Conservation (phyloP, 2,888 invertebrate species). For the Harpalus rufipes region DNA sequence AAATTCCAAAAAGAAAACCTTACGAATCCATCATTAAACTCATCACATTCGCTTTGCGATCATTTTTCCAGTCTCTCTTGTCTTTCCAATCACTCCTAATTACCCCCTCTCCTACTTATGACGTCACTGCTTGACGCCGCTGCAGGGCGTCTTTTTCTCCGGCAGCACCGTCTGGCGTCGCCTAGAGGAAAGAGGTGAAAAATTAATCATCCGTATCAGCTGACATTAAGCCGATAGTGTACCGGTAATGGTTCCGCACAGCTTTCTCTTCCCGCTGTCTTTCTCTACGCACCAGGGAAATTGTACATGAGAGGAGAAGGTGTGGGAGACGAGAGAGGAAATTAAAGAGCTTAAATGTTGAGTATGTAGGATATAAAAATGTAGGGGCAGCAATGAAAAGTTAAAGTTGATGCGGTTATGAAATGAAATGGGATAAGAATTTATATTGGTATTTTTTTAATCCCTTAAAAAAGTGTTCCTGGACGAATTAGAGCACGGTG, state of each 20-base stretch:
- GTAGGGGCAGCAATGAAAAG: too few species aligned
- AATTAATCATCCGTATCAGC: conserved; percentile 61
- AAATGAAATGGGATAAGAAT: too few species aligned
- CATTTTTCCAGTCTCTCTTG: not conserved
- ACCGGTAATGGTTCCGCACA: conserved; percentile 38
- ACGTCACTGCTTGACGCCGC: conserved; percentile 32
- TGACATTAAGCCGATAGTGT: conserved; percentile 57
- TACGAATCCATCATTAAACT: too few species aligned
- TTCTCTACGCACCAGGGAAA: not conserved
- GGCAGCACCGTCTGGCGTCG: conserved; percentile 6
- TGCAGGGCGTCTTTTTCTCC: not conserved
- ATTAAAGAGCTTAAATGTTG: too few species aligned
- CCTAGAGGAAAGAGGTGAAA: conserved; percentile 50
- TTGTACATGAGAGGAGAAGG: too few species aligned
- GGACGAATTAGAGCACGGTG: too few species aligned
- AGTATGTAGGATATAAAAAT: too few species aligned
- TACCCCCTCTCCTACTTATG: not conserved
- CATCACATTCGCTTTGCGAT: not conserved
- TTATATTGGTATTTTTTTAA: too few species aligned
- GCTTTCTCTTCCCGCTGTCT: not conserved
- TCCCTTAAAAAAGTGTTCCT: too few species aligned
- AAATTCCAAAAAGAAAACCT: too few species aligned
- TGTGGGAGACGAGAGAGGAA: too few species aligned
- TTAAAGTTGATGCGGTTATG: too few species aligned
- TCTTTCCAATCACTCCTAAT: not conserved